Conservation (phyloP, 2,888 invertebrate species). For the Callinectes sapidus region DNA sequence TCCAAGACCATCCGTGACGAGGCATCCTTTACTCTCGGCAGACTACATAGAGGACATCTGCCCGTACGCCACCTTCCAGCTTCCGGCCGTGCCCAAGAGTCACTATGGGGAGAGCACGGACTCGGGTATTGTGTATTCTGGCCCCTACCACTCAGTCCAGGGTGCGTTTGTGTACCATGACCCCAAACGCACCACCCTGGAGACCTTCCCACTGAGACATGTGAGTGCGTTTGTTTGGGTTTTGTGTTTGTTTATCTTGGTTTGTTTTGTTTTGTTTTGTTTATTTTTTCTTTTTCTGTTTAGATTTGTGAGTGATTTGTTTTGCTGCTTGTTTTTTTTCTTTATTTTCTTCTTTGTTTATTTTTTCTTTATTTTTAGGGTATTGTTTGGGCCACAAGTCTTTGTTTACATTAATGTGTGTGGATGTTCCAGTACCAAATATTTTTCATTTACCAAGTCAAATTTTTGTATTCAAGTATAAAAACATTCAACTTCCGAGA, state of each 20-base stretch:
- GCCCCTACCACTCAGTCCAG: slow-evolving; percentile 89
- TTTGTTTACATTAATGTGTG: too few relatives aligned
- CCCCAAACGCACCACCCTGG: slow-evolving; percentile 84
- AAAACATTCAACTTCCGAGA: too few relatives aligned
- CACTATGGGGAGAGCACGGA: slow-evolving; percentile 91
- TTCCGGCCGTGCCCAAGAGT: slow-evolving; percentile 78
- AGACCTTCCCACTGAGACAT: slow-evolving; percentile 85
- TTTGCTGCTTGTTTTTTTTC: too few relatives aligned
- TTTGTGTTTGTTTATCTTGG: neutral
- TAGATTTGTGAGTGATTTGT: neutral
- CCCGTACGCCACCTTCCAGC: slow-evolving; percentile 93
- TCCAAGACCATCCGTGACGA: too few relatives aligned
- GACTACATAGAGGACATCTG: slow-evolving; percentile 96
- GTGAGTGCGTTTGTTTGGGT: neutral
- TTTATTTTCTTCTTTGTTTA: too few relatives aligned
- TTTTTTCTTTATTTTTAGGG: too few relatives aligned
- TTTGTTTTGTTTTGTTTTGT: neutral
- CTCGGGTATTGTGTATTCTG: slow-evolving; percentile 91
- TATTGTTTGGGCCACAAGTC: too few relatives aligned
- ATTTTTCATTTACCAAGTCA: too few relatives aligned
- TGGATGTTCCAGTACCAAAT: too few relatives aligned
- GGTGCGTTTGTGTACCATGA: slow-evolving; percentile 93
- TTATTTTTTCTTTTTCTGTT: neutral
- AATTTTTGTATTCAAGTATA: too few relatives aligned
- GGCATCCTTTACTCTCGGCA: too few relatives aligned